These are phyloP conservation scores for Caenorhabditis afra DNA, from an alignment of 2,888 invertebrate genomes.

Conservation along the genomic window DNA sequence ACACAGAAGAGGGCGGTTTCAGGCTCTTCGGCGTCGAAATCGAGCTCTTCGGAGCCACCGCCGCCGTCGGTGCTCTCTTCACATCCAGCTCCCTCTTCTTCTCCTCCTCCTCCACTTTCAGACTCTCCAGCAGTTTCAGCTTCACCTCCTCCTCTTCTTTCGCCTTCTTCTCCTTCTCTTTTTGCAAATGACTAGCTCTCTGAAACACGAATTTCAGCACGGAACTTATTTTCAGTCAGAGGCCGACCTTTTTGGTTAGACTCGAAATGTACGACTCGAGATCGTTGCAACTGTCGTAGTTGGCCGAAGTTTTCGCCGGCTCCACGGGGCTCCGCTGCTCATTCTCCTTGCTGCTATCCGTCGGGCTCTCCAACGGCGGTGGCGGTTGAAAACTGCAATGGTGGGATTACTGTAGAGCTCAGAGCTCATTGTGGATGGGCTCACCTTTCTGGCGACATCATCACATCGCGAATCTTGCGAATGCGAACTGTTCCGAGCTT, in stretches of 20 bases:
- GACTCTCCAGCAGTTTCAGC: not conserved
- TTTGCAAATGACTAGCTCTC: constrained; percentile 36
- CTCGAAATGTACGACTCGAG: constrained; percentile 59
- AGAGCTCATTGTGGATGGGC: not conserved
- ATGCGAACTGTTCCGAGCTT: constrained; percentile 57
- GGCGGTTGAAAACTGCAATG: constrained; percentile 35
- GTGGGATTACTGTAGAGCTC: not conserved
- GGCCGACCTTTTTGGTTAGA: constrained; percentile 39
- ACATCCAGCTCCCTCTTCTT: constrained; percentile 3
- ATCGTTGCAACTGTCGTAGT: constrained; percentile 55
- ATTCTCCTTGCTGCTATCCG: constrained; percentile 24
- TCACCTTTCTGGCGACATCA: constrained; percentile 24
- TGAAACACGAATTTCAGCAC: constrained; percentile 4
- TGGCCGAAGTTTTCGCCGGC: constrained; percentile 43
- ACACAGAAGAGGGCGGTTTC: not conserved
- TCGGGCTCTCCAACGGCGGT: constrained; percentile 20
- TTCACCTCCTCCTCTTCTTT: not conserved
- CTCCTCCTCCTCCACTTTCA: constrained; percentile 6
- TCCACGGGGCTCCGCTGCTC: constrained; percentile 17
- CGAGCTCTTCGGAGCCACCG: constrained; percentile 15
- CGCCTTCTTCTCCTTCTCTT: constrained; percentile 26
- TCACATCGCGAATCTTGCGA: constrained; percentile 50
- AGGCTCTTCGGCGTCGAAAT: not conserved
- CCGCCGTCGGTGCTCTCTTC: too few species aligned
- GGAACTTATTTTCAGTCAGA: not conserved